Percentiles rank a stretch among this genome's conserved stretches.
Evolutionary conservation across 2,888 invertebrate species (phyloP).

Genomic region (Orchesella flavescens): DNA sequence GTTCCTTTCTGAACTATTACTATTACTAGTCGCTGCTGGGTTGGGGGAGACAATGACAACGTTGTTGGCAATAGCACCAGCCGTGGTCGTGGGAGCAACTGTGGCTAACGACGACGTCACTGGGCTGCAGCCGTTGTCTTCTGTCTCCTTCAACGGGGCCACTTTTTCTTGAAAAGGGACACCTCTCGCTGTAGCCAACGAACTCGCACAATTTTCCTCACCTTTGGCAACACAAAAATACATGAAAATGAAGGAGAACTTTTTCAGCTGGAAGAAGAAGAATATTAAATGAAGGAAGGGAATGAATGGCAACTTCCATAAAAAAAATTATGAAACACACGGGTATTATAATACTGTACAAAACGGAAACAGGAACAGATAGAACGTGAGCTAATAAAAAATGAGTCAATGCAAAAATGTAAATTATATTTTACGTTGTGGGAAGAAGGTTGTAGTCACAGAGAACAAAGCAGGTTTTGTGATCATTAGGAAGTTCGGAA

Average conservation of each 20-base stretch:
- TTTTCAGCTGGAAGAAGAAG: neutral
- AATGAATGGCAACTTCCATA: neutral
- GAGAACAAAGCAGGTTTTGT: slow-evolving; percentile 50
- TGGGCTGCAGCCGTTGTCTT: slow-evolving; percentile 62
- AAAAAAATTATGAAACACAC: neutral
- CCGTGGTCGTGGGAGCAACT: slow-evolving; percentile 62
- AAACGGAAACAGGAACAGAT: neutral
- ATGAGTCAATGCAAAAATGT: neutral
- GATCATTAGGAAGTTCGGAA: slow-evolving; percentile 49
- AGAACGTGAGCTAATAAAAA: neutral
- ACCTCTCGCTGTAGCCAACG: neutral
- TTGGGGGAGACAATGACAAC: slow-evolving; percentile 40
- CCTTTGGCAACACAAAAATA: slow-evolving; percentile 11
- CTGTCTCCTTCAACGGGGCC: slow-evolving; percentile 60
- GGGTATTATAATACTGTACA: neutral
- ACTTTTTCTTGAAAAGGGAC: slow-evolving; percentile 27
- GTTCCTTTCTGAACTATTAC: neutral
- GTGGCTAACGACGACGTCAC: slow-evolving; percentile 60
- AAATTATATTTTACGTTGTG: neutral
- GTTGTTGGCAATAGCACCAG: slow-evolving; percentile 58
- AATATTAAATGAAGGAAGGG: neutral
- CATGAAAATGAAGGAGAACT: neutral
- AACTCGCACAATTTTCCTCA: slow-evolving; percentile 29
- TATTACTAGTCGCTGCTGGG: slow-evolving; percentile 1
- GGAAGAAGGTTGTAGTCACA: neutral